Percentiles rank a stretch among this genome's conserved stretches.
Conservation (phyloP, 2,888 invertebrate genomes). For the Drosophila melanosoma region DNA sequence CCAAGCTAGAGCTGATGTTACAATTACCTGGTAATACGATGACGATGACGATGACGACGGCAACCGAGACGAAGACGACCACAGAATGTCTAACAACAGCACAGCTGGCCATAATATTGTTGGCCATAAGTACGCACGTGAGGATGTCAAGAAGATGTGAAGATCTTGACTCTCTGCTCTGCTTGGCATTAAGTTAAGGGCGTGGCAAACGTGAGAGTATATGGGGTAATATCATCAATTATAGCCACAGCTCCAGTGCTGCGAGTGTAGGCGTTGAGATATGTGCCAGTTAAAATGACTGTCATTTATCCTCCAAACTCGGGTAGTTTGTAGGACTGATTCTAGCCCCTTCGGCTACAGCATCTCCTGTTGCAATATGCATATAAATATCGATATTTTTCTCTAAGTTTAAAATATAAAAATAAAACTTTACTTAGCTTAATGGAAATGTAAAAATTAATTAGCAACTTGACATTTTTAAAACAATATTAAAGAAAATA, state of each 20-base stretch:
- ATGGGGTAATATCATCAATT: conserved; percentile 54
- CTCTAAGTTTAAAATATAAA: not conserved
- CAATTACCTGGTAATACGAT: conserved; percentile 73
- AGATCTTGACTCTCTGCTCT: conserved; percentile 15
- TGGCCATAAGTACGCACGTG: conserved; percentile 7
- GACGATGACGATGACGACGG: conserved; percentile 25
- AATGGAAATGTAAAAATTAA: not conserved
- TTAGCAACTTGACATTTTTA: not conserved
- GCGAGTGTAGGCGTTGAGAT: conserved; percentile 25
- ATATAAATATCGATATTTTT: not conserved
- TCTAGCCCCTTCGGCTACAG: conserved; percentile 34
- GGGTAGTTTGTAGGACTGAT: not conserved
- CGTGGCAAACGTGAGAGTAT: conserved; percentile 19
- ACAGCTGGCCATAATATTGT: conserved; percentile 52
- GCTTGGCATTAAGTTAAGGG: conserved; percentile 20
- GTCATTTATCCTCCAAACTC: conserved; percentile 17
- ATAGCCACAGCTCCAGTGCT: conserved; percentile 19
- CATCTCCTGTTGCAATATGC: not conserved
- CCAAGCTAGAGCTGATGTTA: conserved; percentile 60
- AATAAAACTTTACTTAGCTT: not conserved
- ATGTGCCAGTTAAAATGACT: conserved; percentile 33
- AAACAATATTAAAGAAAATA: no score
- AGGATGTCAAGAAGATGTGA: conserved; percentile 21
- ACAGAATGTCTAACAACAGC: conserved; percentile 68
- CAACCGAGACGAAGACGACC: conserved; percentile 45